These are phyloP conservation scores for Penaeus indicus DNA, from an alignment of 1,140 invertebrate genomes.

Conservation along the genomic window DNA sequence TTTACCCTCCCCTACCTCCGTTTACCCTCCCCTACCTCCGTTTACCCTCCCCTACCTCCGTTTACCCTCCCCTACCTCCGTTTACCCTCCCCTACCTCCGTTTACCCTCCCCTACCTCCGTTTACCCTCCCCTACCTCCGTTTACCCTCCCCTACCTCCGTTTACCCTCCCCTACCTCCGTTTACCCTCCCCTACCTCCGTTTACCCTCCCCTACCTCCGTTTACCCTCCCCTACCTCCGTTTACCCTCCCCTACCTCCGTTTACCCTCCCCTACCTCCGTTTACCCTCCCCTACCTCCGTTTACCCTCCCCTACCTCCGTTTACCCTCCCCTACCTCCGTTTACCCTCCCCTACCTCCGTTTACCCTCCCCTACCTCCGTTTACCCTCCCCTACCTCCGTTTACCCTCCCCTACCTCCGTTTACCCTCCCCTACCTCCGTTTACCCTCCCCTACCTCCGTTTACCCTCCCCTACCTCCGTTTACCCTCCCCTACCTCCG, in stretches of 20 bases:
- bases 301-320: not conserved
- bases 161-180: not conserved
- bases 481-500: too few relatives aligned
- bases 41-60: not conserved
- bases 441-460: conserved; percentile 8
- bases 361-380: not conserved
- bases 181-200: conserved; percentile 8
- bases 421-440: not conserved
- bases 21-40: not conserved
- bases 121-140: not conserved
- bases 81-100: not conserved
- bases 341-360: not conserved
- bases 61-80: not conserved
- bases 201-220: too few relatives aligned
- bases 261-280: not conserved
- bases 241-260: not conserved
- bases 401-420: not conserved
- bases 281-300: not conserved
- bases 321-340: conserved; percentile 3
- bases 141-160: not conserved
- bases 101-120: not conserved
- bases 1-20: not conserved
- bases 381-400: conserved; percentile 1
- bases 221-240: too few relatives aligned
- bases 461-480: too few relatives aligned